Conservation (phyloP, 2,888 invertebrate genomes). For the Pedicia rivosa region DNA sequence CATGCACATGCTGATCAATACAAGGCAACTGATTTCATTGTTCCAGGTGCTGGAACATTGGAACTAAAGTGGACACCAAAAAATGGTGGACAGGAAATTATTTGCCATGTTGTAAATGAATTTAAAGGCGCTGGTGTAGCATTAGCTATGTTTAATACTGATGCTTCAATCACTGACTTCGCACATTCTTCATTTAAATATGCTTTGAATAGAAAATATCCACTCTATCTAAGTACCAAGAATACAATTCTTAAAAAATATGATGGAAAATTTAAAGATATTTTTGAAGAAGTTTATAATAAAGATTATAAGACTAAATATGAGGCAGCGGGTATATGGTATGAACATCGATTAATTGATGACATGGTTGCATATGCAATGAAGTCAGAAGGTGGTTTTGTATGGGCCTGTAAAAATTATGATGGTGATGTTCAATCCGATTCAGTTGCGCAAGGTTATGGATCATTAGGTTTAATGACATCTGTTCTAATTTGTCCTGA, state of each 20-base stretch:
- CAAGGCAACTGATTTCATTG: slow-evolving; percentile 91
- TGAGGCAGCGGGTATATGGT: slow-evolving; percentile 84
- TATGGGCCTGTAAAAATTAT: slow-evolving; percentile 99
- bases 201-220: slow-evolving; percentile 70
- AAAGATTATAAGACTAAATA: slow-evolving; percentile 69
- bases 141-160: slow-evolving; percentile 92
- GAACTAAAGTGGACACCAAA: slow-evolving; percentile 67
- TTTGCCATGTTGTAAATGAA: slow-evolving; percentile 63
- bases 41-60: slow-evolving; percentile 78
- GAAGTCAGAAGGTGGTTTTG: slow-evolving; percentile 97
- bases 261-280: slow-evolving; percentile 93
- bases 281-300: slow-evolving; percentile 90
- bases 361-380: slow-evolving; percentile 98
- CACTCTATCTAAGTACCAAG: slow-evolving; percentile 89
- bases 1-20: slow-evolving; percentile 98
- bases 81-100: slow-evolving; percentile 38
- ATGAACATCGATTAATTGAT: slow-evolving; percentile 95
- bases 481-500: slow-evolving; percentile 94
- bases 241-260: slow-evolving; percentile 94
- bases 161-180: slow-evolving; percentile 83
- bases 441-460: slow-evolving; percentile 92
- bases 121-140: slow-evolving; percentile 84
- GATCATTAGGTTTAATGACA: slow-evolving; percentile 96
- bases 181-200: slow-evolving; percentile 90
- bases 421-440: slow-evolving; percentile 99